Conservation (phyloP, 2,888 invertebrate species). For the Lacanobia wlatinum region DNA sequence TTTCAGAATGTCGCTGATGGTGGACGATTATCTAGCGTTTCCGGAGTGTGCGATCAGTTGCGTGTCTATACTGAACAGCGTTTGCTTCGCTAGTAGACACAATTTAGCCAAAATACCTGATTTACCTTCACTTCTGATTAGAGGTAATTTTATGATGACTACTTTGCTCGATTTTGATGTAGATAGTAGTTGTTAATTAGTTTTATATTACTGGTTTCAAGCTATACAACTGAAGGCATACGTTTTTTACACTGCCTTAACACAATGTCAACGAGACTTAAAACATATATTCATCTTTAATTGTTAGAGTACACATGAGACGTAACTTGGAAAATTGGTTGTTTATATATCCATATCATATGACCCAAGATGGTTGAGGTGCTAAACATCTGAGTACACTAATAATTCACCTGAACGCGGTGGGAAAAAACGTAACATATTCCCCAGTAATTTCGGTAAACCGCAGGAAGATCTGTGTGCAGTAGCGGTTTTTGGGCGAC, state of each 20-base stretch:
- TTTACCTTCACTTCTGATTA: conserved; percentile 79
- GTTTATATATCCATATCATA: no score
- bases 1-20: conserved; percentile 87
- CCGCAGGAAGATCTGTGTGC: no score
- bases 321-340: not conserved
- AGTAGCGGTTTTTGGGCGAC: no score
- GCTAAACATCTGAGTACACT: not conserved
- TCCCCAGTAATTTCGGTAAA: conserved; percentile 3
- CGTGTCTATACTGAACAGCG: conserved; percentile 86
- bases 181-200: not conserved
- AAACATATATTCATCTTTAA: not conserved
- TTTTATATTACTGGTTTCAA: not conserved
- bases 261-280: no score
- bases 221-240: no score
- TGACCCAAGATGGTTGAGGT: not conserved
- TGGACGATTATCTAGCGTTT: conserved; percentile 87
- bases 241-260: not conserved
- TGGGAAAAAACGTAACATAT: not conserved
- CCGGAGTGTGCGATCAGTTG: conserved; percentile 90
- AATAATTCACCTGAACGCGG: not conserved
- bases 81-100: conserved; percentile 82
- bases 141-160: conserved; percentile 72
- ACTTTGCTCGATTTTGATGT: not conserved
- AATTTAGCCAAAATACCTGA: conserved; percentile 81
- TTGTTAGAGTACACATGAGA: not conserved